Evolutionary conservation across 2,113 vertebrate genomes (phyloP), one percentile per base, ranked within the genome.

Genomic region (Boleophthalmus pectinirostris): DNA sequence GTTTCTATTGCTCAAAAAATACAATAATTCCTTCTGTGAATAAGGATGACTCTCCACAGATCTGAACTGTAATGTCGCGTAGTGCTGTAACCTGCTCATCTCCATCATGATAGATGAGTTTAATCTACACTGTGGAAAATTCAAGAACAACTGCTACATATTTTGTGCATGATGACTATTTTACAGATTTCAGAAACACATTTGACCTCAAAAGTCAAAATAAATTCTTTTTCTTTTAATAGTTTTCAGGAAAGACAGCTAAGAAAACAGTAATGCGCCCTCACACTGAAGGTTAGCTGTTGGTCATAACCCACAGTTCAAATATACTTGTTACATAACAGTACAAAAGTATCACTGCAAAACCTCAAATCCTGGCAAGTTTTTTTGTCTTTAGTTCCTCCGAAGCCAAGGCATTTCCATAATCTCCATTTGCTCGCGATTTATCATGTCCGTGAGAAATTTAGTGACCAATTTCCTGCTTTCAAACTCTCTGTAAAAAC

Each of bases 261-360:
- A 83, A 84, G 79, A 91, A 91, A 91, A 93, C 81, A 89, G 68
- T 85, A 72, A 61, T 78, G 13, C 7, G 66, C 70, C 67, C 77
- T n/a, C n/a, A n/a, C n/a, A n/a, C n/a, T n/a, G n/a, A 85, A 85
- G 85, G 79, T 86, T 77, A 85, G 67, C 25, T 3, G 47, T 72
- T 75, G 51, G 64, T 70, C 56, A 53, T 57, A 3, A 76, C 57
- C 77, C 53, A 68, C 49, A 73, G 45, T 66, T 84, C 69, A 78
- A 70, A 74, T 78, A 23, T 16, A 66, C 73, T 70, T 68, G 56
- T 79, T 70, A 72, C 33, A 51, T 53, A 63, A 70, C 43, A 61
- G 56, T 73, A 74, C 18, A 53, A 56, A 54, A 11, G 69, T 49
- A 11, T 74, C 53, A 67, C 0, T 46, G 57, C 18, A 53, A 68